These are phyloP conservation scores for Amblyornis subalaris DNA, from an alignment of 2,113 vertebrate genomes.

Conservation along the genomic window DNA sequence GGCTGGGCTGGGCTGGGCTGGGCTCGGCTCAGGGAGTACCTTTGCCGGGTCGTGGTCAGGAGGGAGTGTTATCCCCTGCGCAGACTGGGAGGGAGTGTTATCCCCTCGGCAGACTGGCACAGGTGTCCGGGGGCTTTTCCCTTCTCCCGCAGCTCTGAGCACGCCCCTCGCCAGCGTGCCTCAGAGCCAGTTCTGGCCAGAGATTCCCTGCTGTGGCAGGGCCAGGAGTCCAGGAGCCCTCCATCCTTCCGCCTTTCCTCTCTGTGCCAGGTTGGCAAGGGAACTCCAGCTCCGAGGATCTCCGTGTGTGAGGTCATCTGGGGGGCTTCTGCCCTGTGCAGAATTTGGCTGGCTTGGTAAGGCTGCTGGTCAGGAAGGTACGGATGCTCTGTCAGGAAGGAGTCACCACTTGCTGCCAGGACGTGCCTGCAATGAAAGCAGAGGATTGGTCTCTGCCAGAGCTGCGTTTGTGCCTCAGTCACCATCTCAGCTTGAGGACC, in stretches of 20 bases:
- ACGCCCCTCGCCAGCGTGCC: rapidly evolving
- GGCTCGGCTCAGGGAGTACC: not conserved
- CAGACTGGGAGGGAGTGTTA: not conserved
- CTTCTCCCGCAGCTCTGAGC: not conserved
- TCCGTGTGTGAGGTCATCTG: too few species aligned
- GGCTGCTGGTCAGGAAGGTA: not conserved
- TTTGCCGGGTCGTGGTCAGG: rapidly evolving
- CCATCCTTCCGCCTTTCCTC: not conserved
- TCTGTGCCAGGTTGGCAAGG: not conserved
- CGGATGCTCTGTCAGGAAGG: rapidly evolving
- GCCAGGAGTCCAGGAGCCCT: not conserved
- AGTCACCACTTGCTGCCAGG: not conserved
- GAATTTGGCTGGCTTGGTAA: not conserved
- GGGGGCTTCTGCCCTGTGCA: not conserved
- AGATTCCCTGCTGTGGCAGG: not conserved
- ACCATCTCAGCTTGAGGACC: not conserved
- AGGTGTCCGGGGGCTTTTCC: rapidly evolving
- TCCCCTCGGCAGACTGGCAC: not conserved
- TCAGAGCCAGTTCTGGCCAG: not conserved
- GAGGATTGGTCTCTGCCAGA: not conserved
- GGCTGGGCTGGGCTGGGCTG: too few species aligned
- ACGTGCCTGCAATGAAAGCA: not conserved
- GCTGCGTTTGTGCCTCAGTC: not conserved
- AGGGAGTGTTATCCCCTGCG: not conserved
- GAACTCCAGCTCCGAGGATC: not conserved